Evolutionary conservation across 2,113 vertebrate species (phyloP).

Genomic region (Bubalus kerabau): DNA sequence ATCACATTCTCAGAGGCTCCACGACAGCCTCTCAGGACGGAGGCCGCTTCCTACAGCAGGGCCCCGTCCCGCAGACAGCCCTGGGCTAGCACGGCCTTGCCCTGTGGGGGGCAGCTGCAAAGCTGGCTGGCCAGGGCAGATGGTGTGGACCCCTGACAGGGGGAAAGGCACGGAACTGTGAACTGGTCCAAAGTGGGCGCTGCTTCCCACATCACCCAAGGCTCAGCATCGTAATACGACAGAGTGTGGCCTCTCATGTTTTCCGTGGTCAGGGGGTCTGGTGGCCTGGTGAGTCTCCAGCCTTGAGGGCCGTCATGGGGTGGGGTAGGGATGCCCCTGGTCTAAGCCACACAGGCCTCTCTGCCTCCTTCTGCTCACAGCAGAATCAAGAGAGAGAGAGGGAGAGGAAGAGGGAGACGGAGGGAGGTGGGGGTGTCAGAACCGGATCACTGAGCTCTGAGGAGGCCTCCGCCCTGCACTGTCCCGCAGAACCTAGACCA

Average conservation of each 20-base stretch:
- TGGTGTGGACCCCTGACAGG: not conserved
- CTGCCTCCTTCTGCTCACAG: not conserved
- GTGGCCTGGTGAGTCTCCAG: not conserved
- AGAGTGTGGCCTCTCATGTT: not conserved
- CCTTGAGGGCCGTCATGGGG: not conserved
- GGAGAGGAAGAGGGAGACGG: not conserved
- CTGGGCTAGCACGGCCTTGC: not conserved
- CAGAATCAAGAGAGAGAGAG: not conserved
- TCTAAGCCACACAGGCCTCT: not conserved
- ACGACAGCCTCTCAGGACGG: too few relatives aligned
- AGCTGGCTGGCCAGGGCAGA: not conserved
- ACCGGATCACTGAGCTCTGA: not conserved
- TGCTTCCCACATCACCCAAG: not conserved
- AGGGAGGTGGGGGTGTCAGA: not conserved
- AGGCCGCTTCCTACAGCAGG: not conserved
- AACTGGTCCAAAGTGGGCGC: not conserved
- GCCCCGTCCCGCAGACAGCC: too few relatives aligned
- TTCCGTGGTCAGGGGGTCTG: not conserved
- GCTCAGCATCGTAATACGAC: not conserved
- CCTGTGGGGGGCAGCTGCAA: accelerated
- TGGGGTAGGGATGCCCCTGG: not conserved
- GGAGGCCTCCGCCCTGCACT: not conserved
- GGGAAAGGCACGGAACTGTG: not conserved
- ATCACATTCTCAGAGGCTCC: not conserved
- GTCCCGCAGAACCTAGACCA: not conserved